Conservation (phyloP, 53 echinoderm and acorn worm genomes). For the Apostichopus leukothele region DNA sequence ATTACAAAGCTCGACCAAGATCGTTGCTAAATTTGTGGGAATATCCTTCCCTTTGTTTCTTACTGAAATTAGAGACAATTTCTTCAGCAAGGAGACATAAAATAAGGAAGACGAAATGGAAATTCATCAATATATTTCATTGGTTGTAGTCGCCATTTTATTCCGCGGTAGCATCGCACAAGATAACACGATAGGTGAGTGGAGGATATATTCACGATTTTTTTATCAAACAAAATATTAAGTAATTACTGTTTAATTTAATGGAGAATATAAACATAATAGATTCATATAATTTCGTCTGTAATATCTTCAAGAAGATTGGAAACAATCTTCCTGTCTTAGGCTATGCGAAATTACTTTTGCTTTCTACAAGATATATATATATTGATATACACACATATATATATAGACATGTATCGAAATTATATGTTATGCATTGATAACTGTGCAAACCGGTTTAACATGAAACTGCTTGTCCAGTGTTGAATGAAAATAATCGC, state of each 20-base stretch:
- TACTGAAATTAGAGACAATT: background rate
- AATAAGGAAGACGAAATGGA: background rate
- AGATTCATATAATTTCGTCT: no score
- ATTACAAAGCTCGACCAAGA: background rate
- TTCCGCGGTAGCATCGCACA: background rate
- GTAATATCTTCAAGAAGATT: no score
- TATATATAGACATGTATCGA: background rate
- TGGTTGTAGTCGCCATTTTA: constrained; percentile 28
- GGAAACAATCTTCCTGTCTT: no score
- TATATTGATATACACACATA: background rate
- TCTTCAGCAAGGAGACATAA: background rate
- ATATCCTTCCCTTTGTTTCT: background rate
- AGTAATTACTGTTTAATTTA: no score
- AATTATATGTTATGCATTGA: no score
- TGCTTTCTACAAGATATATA: no score
- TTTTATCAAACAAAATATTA: no score
- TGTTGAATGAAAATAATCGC: no score
- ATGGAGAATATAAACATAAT: no score
- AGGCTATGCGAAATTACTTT: no score
- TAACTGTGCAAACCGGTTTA: no score
- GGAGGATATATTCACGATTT: background rate
- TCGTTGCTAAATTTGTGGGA: background rate
- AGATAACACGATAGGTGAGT: constrained; percentile 37
- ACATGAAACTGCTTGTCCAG: no score
- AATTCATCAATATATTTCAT: background rate